A percentile compares a stretch with the other conserved stretches of the same genome.
phyloP scores from a whole-genome alignment of 2,888 invertebrate species.

The Luperina testacea region DNA sequence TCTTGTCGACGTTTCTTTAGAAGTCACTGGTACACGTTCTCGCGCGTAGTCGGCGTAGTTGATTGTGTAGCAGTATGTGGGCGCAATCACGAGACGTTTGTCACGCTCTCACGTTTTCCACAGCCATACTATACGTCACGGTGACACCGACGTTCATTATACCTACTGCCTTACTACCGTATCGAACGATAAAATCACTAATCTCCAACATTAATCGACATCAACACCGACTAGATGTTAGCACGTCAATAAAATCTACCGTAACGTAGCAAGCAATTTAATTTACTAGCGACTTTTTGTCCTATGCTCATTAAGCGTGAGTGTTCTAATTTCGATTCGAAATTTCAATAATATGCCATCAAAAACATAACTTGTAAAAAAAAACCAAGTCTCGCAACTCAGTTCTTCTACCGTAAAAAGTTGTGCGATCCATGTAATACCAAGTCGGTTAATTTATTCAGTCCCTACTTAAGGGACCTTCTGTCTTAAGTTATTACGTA shows the following conservation, averaged over 20 bases:
- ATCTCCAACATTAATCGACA: slow-evolving; percentile 41
- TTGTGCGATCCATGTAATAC: too few species aligned
- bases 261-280: slow-evolving; percentile 4
- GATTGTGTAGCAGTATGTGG: slow-evolving; percentile 38
- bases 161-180: slow-evolving; percentile 54
- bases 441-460: too few species aligned
- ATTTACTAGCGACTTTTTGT: slow-evolving; percentile 28
- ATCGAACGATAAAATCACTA: slow-evolving; percentile 52
- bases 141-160: slow-evolving; percentile 47
- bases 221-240: slow-evolving; percentile 45
- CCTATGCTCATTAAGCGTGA: too few species aligned
- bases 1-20: not conserved
- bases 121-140: slow-evolving; percentile 27
- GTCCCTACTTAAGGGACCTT: too few species aligned
- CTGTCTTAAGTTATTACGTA: too few species aligned
- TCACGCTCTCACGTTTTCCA: slow-evolving; percentile 52
- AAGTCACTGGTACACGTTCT: too few species aligned
- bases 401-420: too few species aligned
- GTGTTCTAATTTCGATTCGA: slow-evolving; percentile 20
- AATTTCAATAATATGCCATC: slow-evolving; percentile 47
- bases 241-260: slow-evolving; percentile 15
- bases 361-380: too few species aligned
- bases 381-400: too few species aligned
- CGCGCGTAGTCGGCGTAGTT: slow-evolving; percentile 11
- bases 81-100: slow-evolving; percentile 62